Base-by-base conservation (phyloP, 35 echinoderm and acorn worm genomes). In the Amphiura filiformis region DNA sequence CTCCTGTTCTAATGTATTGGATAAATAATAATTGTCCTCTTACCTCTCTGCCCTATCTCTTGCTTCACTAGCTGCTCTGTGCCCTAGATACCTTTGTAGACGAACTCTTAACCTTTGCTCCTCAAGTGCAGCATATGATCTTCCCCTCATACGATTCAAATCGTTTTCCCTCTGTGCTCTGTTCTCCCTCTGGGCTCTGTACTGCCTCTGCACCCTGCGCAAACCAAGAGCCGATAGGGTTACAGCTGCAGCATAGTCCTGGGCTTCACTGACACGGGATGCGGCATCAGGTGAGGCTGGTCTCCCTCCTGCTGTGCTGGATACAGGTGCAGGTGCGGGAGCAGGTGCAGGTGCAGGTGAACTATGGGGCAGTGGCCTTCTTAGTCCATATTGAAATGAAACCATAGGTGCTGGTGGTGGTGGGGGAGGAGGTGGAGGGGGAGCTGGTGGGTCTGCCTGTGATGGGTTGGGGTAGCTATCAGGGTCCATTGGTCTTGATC, bases 241-340 rank as follows among this genome's bases (percentile, higher is more conserved):
- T 7, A 91, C 89, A 30, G 89, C 83, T 47, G 89, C 89, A 30
- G 89, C 89, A 80, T 91, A 91, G 22, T 91, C 89, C 31, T 82
- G 75, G 23, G 89, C 89, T 36, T 91, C 81, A 36, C 76, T 65
- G 13, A 91, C 47, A 0, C 81, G 84, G 28, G 84, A 82, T 33
- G 40, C 84, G 17, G 82, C 76, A 39, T 85, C 82, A 13, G 89
- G 89, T n/a, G 89, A 91, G 1, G 84, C 42, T 12, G 89, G 89
- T 22, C 85, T 23, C 30, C 26, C 31, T 1, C 32, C 18, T 12
- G 85, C 22, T 14, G 78, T 36, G 15, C 0, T 36, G 33, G 78
- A 7, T 20, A 14, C 13, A 36, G 78, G 78, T 77, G 28, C 30
- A 15, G 34, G 13, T n/a, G 9, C 13, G n/a, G n/a, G n/a, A 0